A percentile compares a stretch with the other conserved stretches of the same genome.
These are phyloP conservation scores for Laothoe populi DNA, from an alignment of 2,888 invertebrate species.

Conservation along the genomic window DNA sequence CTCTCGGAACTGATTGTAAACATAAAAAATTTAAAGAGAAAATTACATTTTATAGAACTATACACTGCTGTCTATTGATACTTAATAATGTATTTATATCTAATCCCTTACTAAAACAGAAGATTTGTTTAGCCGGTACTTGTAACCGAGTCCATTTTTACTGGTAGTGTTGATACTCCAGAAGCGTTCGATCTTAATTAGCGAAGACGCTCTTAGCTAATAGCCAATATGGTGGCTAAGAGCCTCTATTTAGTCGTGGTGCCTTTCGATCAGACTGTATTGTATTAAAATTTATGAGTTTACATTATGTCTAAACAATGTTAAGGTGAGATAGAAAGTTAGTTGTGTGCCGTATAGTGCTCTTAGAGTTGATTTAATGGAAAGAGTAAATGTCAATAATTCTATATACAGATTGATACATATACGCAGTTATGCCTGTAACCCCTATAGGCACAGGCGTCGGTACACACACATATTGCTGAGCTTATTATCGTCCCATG, in stretches of 20 bases:
- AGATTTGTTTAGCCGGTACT: slow-evolving; percentile 29
- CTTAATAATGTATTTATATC: not conserved
- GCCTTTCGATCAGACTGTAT: slow-evolving; percentile 40
- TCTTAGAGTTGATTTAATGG: not conserved
- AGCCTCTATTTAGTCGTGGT: slow-evolving; percentile 65
- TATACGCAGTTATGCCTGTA: no score
- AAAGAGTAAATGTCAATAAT: not conserved
- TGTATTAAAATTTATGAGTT: slow-evolving; percentile 13
- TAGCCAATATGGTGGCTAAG: slow-evolving; percentile 71
- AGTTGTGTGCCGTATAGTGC: not conserved
- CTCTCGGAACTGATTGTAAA: no score
- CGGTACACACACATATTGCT: no score
- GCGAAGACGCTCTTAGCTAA: slow-evolving; percentile 60
- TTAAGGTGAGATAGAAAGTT: not conserved
- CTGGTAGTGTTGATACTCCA: slow-evolving; percentile 39
- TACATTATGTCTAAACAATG: slow-evolving; percentile 22
- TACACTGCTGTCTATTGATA: no score
- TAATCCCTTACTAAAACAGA: no score
- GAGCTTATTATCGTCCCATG: no score
- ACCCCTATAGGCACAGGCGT: no score
- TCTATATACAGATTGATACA: no score
- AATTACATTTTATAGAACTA: no score
- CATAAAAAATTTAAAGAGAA: no score
- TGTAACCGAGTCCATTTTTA: slow-evolving; percentile 43
- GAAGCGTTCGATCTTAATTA: slow-evolving; percentile 66